Evolutionary conservation across 2,113 vertebrate genomes (phyloP).

Genomic region (Pachycephala philippinensis): DNA sequence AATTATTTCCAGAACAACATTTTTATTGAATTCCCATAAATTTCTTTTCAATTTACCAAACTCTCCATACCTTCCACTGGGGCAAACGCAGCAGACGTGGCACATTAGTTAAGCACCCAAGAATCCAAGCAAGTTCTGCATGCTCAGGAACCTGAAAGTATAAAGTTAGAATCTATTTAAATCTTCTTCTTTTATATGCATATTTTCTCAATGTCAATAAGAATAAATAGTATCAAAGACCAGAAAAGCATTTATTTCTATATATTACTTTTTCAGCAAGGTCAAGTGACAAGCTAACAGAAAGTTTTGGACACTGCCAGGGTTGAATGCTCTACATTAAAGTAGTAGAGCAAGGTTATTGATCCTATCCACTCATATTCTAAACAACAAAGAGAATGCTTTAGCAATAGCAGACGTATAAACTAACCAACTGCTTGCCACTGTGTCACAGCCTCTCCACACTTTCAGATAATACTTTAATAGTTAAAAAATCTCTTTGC

Average conservation of each 20-base stretch:
- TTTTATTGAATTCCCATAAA: neutral
- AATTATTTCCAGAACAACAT: neutral
- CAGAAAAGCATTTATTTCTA: neutral
- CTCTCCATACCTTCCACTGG: constrained; percentile 89
- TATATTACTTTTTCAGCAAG: neutral
- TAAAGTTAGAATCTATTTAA: neutral
- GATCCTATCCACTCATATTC: neutral
- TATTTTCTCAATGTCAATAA: neutral
- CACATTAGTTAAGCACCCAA: constrained; percentile 88
- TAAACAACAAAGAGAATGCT: neutral
- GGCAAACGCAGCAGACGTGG: constrained; percentile 88
- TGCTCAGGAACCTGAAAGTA: constrained; percentile 85
- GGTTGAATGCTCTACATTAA: neutral
- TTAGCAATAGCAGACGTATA: neutral
- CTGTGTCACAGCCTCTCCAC: neutral
- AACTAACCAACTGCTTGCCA: neutral
- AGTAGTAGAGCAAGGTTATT: neutral
- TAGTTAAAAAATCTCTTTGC: neutral
- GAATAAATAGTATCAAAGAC: neutral
- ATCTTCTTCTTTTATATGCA: neutral
- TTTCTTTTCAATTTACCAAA: neutral
- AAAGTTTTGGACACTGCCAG: neutral
- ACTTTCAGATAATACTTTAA: neutral
- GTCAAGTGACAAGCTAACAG: neutral
- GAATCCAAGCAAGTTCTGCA: constrained; percentile 89